phyloP scores from a whole-genome alignment of 2,113 vertebrate genomes.

The Festucalex cinctus region DNA sequence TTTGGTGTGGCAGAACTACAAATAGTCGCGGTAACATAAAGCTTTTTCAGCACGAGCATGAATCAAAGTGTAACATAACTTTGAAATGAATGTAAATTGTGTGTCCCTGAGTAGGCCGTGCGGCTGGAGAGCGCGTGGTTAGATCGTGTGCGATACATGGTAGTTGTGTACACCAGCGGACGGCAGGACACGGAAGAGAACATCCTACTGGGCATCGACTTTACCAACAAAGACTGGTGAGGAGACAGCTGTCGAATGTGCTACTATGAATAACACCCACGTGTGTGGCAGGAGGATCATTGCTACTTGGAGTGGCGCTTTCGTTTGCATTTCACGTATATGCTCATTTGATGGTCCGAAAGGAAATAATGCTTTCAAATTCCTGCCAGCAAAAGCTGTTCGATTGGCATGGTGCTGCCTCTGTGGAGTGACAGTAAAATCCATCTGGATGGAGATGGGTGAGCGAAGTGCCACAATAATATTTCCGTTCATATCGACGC shows the following conservation, averaged over 20 bases:
- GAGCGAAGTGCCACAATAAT: conserved; percentile 58
- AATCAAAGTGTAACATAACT: neutral
- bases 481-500: neutral
- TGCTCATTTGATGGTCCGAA: neutral
- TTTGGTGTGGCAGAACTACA: neutral
- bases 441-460: conserved; percentile 97
- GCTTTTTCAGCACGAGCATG: neutral
- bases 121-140: conserved; percentile 91
- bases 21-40: neutral
- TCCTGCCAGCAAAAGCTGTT: conserved; percentile 82
- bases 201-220: conserved; percentile 93
- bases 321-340: neutral
- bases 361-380: conserved; percentile 5
- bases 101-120: conserved; percentile 78
- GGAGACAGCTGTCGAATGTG: neutral
- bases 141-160: conserved; percentile 94
- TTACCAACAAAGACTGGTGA: conserved; percentile 93
- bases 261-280: neutral
- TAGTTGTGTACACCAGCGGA: conserved; percentile 92
- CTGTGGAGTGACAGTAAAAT: conserved; percentile 98
- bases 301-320: neutral
- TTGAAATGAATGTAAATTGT: conserved; percentile 5
- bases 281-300: no score
- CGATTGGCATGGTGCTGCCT: conserved; percentile 94
- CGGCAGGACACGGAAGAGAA: conserved; percentile 96